Conservation (phyloP, 2,888 invertebrate species). For the Eledone cirrhosa region DNA sequence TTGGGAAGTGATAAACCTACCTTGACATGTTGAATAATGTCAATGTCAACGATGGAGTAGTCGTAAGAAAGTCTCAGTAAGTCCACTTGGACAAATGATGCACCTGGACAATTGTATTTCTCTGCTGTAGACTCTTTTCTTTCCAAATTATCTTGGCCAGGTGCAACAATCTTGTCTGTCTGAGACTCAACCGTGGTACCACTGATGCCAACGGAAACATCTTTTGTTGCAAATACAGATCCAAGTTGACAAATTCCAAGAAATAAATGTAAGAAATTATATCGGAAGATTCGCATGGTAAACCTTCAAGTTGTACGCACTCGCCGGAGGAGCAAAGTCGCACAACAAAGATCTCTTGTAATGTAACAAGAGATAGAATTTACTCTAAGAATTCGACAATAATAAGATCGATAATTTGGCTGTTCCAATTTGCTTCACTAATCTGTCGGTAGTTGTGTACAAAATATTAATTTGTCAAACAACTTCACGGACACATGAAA, state of each 20-base stretch:
- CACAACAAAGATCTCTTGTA: conserved; percentile 21
- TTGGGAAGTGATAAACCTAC: neutral
- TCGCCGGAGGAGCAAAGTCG: conserved; percentile 22
- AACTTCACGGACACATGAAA: conserved; percentile 10
- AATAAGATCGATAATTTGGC: conserved; percentile 19
- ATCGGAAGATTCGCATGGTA: conserved; percentile 26
- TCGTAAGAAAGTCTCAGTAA: conserved; percentile 26
- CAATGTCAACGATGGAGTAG: conserved; percentile 21
- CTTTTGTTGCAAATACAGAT: conserved; percentile 21
- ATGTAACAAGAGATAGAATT: conserved; percentile 13
- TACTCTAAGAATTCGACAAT: conserved; percentile 13
- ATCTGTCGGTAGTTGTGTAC: conserved; percentile 10
- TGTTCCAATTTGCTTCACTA: conserved; percentile 14
- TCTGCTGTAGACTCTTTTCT: conserved; percentile 9
- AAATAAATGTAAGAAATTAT: neutral
- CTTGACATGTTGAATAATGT: conserved; percentile 25
- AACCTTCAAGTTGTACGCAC: conserved; percentile 27
- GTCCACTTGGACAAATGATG: conserved; percentile 24
- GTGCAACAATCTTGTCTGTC: conserved; percentile 3
- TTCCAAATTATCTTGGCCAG: conserved; percentile 24
- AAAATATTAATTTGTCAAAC: neutral
- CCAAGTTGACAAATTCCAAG: conserved; percentile 23
- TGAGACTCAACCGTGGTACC: conserved; percentile 8
- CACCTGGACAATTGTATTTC: conserved; percentile 21
- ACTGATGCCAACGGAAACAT: conserved; percentile 18